Evolutionary conservation across 2,797 vertebrate genomes (phyloP).

Genomic region (Podarcis lilfordi): DNA sequence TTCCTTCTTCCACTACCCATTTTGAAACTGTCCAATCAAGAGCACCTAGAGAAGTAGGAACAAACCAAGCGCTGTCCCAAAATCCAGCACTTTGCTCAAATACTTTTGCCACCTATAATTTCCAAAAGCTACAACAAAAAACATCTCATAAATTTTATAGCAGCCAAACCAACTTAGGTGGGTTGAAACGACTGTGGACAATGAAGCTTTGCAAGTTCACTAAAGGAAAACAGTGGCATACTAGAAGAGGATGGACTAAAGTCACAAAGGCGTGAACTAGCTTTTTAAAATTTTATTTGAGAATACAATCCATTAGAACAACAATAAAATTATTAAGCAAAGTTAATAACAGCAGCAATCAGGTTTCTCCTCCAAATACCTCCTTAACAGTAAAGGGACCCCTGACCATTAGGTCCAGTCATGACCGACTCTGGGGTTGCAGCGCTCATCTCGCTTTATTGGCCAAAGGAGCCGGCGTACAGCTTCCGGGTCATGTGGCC

Average conservation of each 20-base stretch:
- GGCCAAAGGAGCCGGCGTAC: too few relatives aligned
- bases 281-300: background rate
- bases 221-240: background rate
- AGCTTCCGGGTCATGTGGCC: too few relatives aligned
- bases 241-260: background rate
- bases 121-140: background rate
- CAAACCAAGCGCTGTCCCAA: too few relatives aligned
- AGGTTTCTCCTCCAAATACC: background rate
- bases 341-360: too few relatives aligned
- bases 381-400: background rate
- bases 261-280: background rate
- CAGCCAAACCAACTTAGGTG: background rate
- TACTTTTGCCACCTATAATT: background rate
- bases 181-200: background rate
- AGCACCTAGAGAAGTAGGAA: background rate
- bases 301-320: too few relatives aligned
- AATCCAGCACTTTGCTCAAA: background rate
- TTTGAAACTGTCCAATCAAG: background rate
- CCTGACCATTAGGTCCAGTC: too few relatives aligned
- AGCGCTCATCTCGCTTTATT: too few relatives aligned
- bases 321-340: too few relatives aligned
- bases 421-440: too few relatives aligned
- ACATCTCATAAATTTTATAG: background rate
- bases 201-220: background rate
- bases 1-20: background rate